These are phyloP conservation scores for Mylabris sibirica DNA, from an alignment of 2,888 invertebrate species.

Conservation along the genomic window DNA sequence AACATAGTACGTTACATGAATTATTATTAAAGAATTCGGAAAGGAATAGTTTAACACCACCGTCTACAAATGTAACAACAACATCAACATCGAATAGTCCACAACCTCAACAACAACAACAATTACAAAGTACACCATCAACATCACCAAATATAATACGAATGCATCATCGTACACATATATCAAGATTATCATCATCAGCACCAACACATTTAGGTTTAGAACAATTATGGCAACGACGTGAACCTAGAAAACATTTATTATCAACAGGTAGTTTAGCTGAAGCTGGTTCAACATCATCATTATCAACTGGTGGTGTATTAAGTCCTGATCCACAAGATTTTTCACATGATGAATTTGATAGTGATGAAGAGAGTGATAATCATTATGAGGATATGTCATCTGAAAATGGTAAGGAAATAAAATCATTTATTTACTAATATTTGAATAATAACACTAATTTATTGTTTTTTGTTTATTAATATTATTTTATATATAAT, in stretches of 20 bases:
- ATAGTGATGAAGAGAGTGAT: constrained; percentile 83
- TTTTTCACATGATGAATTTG: constrained; percentile 82
- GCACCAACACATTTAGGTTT: constrained; percentile 85
- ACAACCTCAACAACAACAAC: constrained; percentile 30
- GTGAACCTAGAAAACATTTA: constrained; percentile 87
- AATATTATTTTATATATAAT: constrained; percentile 16
- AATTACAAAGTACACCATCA: constrained; percentile 53
- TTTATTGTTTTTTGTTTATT: too few relatives aligned
- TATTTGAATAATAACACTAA: too few relatives aligned
- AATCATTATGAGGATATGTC: constrained; percentile 85
- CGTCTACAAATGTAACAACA: constrained; percentile 9
- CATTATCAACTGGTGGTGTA: constrained; percentile 81
- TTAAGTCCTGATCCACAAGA: constrained; percentile 82
- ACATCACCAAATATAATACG: constrained; percentile 35
- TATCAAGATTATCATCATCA: constrained; percentile 81
- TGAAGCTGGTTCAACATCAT: constrained; percentile 85
- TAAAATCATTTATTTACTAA: too few relatives aligned
- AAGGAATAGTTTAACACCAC: constrained; percentile 54
- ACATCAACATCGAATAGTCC: not conserved
- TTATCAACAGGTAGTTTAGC: constrained; percentile 84
- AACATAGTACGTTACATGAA: constrained; percentile 68
- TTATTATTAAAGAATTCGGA: constrained; percentile 71
- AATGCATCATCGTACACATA: constrained; percentile 52
- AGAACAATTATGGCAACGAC: constrained; percentile 85
- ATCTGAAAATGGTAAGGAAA: constrained; percentile 77